phyloP scores from a whole-genome alignment of 2,113 vertebrate genomes.

The Hypomesus transpacificus region DNA sequence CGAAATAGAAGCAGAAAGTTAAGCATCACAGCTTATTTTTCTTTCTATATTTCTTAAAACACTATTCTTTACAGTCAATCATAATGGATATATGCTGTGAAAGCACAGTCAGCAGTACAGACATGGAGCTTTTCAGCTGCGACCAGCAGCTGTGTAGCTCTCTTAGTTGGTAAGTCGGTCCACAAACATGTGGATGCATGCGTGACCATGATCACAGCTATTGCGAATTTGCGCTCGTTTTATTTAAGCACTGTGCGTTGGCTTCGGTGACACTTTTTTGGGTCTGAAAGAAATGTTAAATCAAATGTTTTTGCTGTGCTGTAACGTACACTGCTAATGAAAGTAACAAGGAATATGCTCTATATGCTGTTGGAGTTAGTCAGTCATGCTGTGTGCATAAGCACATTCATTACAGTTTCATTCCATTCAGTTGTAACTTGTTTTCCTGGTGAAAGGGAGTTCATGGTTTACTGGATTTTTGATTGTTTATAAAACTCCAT shows the following conservation, averaged over 20 bases:
- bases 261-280: too few relatives aligned
- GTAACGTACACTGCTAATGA: slow-evolving; percentile 31
- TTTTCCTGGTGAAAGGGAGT: not conserved
- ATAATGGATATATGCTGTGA: too few relatives aligned
- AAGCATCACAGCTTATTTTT: not conserved
- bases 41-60: slow-evolving; percentile 3
- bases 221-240: too few relatives aligned
- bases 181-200: too few relatives aligned
- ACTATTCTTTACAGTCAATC: slow-evolving; percentile 20
- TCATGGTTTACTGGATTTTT: not conserved
- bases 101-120: too few relatives aligned
- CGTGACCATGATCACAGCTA: too few relatives aligned
- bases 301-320: slow-evolving; percentile 28
- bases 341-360: slow-evolving; percentile 13
- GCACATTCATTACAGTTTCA: slow-evolving; percentile 6
- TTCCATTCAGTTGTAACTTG: slow-evolving; percentile 10
- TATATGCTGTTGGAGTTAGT: slow-evolving; percentile 14
- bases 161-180: too few relatives aligned
- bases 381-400: slow-evolving; percentile 25
- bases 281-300: not conserved
- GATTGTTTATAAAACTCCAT: not conserved
- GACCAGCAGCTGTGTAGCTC: too few relatives aligned
- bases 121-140: too few relatives aligned
- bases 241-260: too few relatives aligned
- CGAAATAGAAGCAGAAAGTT: too few relatives aligned